These are phyloP conservation scores for Stichodactyla helianthus DNA, from an alignment of 64 coral and sea anemone species.

Conservation along the genomic window DNA sequence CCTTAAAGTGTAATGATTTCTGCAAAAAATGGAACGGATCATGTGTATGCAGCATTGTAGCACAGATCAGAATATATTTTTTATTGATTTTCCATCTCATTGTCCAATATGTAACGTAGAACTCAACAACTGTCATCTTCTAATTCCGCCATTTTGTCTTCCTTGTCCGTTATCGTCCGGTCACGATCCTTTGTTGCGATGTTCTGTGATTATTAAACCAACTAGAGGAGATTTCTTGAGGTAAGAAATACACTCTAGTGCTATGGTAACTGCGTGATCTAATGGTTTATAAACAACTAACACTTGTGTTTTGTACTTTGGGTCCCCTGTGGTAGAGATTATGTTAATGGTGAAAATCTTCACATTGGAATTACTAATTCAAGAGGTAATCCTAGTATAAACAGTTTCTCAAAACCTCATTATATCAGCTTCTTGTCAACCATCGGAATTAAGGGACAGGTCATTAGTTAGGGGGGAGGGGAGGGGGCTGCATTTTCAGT, in stretches of 20 bases:
- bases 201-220: neutral
- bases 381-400: neutral
- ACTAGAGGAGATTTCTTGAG: constrained; percentile 13
- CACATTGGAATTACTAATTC: constrained; percentile 8
- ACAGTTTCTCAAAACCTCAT: too few relatives aligned
- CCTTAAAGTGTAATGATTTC: neutral
- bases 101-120: neutral
- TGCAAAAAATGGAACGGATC: neutral
- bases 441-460: too few relatives aligned
- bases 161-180: neutral
- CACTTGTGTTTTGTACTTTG: neutral
- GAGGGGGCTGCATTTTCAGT: too few relatives aligned
- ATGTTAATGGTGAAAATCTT: constrained; percentile 6
- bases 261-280: neutral
- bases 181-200: neutral
- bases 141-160: neutral
- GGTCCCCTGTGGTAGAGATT: neutral
- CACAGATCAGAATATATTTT: neutral
- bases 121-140: neutral
- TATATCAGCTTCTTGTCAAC: too few relatives aligned
- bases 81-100: neutral
- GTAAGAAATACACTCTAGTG: neutral
- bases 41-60: constrained; percentile 25
- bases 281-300: neutral
- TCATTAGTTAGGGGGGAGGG: too few relatives aligned